phyloP scores from a whole-genome alignment of 2,888 invertebrate genomes.

The Drosophila meridionalis region DNA sequence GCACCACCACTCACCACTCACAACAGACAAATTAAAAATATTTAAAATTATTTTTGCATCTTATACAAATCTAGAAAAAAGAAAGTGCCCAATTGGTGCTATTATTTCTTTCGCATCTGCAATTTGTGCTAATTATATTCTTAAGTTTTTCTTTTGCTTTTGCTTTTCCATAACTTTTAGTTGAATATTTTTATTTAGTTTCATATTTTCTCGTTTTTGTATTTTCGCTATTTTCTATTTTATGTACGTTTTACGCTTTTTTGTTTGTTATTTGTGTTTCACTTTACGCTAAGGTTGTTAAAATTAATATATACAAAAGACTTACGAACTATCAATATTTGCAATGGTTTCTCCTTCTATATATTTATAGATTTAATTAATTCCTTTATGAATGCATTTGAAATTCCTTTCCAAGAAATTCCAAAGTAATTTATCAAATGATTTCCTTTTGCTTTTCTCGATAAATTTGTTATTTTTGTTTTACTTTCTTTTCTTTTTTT shows the following conservation, averaged over 20 bases:
- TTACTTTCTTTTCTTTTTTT: background rate
- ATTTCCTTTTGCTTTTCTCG: slow-evolving; percentile 11
- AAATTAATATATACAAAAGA: slow-evolving; percentile 70
- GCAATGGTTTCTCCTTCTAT: slow-evolving; percentile 15
- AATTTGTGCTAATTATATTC: slow-evolving; percentile 69
- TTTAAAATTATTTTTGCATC: too few species aligned
- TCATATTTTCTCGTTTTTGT: slow-evolving; percentile 13
- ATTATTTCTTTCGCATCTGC: background rate
- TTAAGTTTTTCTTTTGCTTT: slow-evolving; percentile 9
- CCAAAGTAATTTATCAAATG: slow-evolving; percentile 9
- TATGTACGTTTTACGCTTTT: slow-evolving; percentile 58
- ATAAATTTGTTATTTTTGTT: slow-evolving; percentile 16
- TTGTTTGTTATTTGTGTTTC: slow-evolving; percentile 54
- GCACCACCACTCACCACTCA: background rate
- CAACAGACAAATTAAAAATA: too few species aligned
- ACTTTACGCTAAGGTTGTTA: slow-evolving; percentile 70
- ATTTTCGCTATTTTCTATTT: slow-evolving; percentile 27
- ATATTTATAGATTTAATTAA: background rate
- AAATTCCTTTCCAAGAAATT: slow-evolving; percentile 58
- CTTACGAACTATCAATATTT: slow-evolving; percentile 63
- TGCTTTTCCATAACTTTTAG: slow-evolving; percentile 12
- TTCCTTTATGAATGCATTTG: slow-evolving; percentile 20
- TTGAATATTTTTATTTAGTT: slow-evolving; percentile 4
- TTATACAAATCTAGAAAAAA: background rate
- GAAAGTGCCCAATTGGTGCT: background rate